Conservation (phyloP, 1,140 invertebrate genomes). For the Listronotus oregonensis region DNA sequence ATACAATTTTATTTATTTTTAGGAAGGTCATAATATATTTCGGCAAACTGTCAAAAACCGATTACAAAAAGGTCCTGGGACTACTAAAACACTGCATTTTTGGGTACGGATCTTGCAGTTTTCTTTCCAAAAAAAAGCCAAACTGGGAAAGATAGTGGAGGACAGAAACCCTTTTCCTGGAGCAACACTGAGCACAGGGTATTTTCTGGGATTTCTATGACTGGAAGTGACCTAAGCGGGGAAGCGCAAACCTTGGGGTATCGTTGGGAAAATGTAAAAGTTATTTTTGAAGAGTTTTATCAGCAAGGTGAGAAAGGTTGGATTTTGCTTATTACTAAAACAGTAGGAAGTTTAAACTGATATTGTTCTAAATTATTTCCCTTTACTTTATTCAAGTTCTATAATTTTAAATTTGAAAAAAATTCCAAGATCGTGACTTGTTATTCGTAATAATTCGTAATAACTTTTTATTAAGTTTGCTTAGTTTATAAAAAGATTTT, state of each 20-base stretch:
- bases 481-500: too few relatives aligned
- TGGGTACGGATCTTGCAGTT: slow-evolving; percentile 80
- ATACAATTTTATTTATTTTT: too few relatives aligned
- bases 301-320: slow-evolving; percentile 72
- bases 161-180: slow-evolving; percentile 67
- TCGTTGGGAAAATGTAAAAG: slow-evolving; percentile 78
- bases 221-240: slow-evolving; percentile 81
- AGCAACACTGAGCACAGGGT: slow-evolving; percentile 64
- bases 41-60: slow-evolving; percentile 69
- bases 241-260: slow-evolving; percentile 83
- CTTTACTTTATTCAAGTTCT: too few relatives aligned
- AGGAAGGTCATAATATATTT: slow-evolving; percentile 86
- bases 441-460: too few relatives aligned
- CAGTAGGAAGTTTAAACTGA: too few relatives aligned
- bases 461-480: too few relatives aligned
- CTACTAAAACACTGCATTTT: slow-evolving; percentile 80
- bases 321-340: too few relatives aligned
- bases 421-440: too few relatives aligned
- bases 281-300: slow-evolving; percentile 86
- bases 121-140: slow-evolving; percentile 79
- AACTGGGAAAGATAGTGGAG: slow-evolving; percentile 64
- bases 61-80: slow-evolving; percentile 78
- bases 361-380: too few relatives aligned
- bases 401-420: too few relatives aligned
- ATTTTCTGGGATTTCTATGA: slow-evolving; percentile 77